Evolutionary conservation across 2,113 vertebrate species (phyloP).

Genomic region (Nymphicus hollandicus): DNA sequence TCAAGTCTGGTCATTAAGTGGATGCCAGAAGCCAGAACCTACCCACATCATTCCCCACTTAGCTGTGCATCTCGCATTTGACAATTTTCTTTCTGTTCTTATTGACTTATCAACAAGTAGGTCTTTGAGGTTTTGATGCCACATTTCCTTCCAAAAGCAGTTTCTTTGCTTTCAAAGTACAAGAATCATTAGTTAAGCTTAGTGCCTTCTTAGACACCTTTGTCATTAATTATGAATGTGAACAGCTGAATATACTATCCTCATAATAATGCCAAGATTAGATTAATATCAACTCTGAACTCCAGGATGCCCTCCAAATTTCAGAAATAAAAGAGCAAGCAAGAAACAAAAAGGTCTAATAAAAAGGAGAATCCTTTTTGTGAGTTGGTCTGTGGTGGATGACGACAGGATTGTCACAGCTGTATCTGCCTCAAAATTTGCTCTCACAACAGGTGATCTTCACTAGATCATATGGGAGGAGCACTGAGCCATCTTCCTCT

Average conservation of each 20-base stretch:
- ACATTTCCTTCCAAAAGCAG: slow-evolving; percentile 33
- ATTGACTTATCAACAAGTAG: background rate
- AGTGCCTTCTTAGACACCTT: slow-evolving; percentile 40
- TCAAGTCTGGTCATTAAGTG: background rate
- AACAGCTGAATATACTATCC: slow-evolving; percentile 32
- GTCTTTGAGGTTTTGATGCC: background rate
- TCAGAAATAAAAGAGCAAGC: slow-evolving; percentile 6
- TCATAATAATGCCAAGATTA: slow-evolving; percentile 57
- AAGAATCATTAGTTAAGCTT: slow-evolving; percentile 66
- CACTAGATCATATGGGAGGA: background rate
- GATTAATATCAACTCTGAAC: slow-evolving; percentile 58
- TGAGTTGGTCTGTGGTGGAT: background rate
- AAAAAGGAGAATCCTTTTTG: background rate
- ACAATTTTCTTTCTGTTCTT: background rate
- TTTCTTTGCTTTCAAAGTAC: slow-evolving; percentile 41
- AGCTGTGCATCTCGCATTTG: background rate
- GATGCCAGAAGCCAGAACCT: background rate
- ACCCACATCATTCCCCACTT: background rate
- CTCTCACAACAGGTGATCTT: background rate
- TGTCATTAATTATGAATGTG: slow-evolving; percentile 64
- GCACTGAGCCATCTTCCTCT: background rate
- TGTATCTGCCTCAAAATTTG: background rate
- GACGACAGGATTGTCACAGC: background rate
- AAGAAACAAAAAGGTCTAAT: slow-evolving; percentile 13
- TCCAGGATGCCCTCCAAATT: slow-evolving; percentile 33